phyloP scores from a whole-genome alignment of 2,113 vertebrate genomes.

The Xerus inauris region DNA sequence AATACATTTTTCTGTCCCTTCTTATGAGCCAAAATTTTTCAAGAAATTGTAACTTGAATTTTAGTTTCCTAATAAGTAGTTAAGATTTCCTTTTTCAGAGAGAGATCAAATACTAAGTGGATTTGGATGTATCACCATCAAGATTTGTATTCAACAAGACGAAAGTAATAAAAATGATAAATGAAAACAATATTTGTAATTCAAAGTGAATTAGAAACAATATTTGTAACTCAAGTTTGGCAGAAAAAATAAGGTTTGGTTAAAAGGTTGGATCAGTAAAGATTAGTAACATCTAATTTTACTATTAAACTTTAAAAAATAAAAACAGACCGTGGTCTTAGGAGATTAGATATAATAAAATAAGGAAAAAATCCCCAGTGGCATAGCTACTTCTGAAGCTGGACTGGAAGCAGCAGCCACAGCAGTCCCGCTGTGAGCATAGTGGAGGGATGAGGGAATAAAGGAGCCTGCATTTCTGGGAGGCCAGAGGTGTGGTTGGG shows the following conservation, averaged over 20 bases:
- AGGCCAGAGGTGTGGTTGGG: too few species aligned
- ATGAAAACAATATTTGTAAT: neutral
- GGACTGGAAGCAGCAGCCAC: too few species aligned
- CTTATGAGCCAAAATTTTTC: neutral
- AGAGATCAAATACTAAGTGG: neutral
- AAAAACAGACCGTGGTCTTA: too few species aligned
- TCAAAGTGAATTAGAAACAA: neutral
- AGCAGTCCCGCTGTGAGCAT: too few species aligned
- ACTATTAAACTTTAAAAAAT: neutral
- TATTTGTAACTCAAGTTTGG: neutral
- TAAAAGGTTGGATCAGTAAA: neutral
- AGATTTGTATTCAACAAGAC: neutral
- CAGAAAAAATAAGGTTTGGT: neutral
- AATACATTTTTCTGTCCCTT: too few species aligned
- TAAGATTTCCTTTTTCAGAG: neutral
- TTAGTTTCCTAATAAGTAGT: neutral
- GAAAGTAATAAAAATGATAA: neutral
- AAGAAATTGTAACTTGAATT: slow-evolving; percentile 31
- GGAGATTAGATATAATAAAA: too few species aligned
- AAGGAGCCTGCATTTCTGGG: too few species aligned
- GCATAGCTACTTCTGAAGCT: too few species aligned
- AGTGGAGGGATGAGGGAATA: too few species aligned
- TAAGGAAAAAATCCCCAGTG: too few species aligned
- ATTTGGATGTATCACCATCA: neutral
- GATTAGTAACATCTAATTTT: neutral